These are phyloP conservation scores for Tringa solitaria DNA, from an alignment of 2,113 vertebrate genomes.

Conservation along the genomic window DNA sequence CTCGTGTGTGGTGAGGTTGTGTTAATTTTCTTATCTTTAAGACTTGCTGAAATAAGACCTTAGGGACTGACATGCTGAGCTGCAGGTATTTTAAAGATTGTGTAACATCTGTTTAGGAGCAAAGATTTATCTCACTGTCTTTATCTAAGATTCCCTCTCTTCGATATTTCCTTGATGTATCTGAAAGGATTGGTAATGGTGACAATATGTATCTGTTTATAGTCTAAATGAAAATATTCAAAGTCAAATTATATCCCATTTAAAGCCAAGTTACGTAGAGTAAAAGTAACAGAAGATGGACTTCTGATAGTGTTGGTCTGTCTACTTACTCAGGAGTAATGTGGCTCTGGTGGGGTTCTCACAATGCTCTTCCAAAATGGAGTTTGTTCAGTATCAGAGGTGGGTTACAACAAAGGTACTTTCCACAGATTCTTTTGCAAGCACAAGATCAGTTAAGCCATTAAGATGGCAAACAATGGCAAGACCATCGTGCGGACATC, in stretches of 20 bases:
- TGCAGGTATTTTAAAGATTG: background rate
- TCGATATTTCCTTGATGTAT: background rate
- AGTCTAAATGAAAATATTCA: background rate
- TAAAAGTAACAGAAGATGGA: background rate
- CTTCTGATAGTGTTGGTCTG: background rate
- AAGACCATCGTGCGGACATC: background rate
- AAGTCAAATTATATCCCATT: background rate
- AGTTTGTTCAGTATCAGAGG: background rate
- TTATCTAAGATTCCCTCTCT: background rate
- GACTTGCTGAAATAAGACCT: background rate
- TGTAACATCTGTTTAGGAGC: background rate
- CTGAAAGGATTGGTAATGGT: background rate
- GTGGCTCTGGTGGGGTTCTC: background rate
- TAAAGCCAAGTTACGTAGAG: background rate
- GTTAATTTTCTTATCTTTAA: background rate
- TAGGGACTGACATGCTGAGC: background rate
- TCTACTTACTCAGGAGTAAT: background rate
- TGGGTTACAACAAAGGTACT: background rate
- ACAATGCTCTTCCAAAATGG: background rate
- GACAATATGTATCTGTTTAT: background rate
- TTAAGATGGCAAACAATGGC: background rate
- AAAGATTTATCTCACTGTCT: background rate
- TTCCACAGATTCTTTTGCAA: background rate
- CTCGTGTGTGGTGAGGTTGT: background rate
- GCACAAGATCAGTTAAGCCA: background rate